A percentile compares a stretch with the other conserved stretches of the same genome.
These are phyloP conservation scores for Ploceus nigricollis DNA, from an alignment of 2,113 vertebrate species.

Conservation along the genomic window DNA sequence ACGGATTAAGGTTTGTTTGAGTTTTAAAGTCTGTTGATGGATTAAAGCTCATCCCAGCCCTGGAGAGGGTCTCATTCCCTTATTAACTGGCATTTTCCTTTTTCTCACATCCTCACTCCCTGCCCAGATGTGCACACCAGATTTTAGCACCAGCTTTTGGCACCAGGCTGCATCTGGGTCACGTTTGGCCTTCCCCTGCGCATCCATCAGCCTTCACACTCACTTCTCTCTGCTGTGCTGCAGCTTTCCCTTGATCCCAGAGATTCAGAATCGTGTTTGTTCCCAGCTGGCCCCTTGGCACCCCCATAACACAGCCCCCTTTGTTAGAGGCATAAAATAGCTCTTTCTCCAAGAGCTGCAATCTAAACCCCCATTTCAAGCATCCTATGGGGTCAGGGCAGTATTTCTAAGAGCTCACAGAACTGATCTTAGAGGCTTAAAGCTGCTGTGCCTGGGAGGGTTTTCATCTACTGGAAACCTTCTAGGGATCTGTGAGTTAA, in stretches of 20 bases:
- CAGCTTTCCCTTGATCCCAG: not conserved
- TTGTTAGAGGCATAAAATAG: constrained; percentile 26
- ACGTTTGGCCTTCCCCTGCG: not conserved
- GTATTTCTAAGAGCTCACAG: not conserved
- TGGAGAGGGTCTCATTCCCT: not conserved
- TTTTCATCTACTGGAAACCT: not conserved
- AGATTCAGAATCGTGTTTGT: not conserved
- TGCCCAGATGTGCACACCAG: not conserved
- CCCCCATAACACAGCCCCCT: not conserved
- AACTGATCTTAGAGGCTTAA: constrained; percentile 9
- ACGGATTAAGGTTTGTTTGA: not conserved
- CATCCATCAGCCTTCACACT: not conserved
- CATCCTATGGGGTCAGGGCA: not conserved
- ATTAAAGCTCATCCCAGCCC: not conserved
- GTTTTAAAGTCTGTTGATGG: not conserved
- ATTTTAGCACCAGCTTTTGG: not conserved
- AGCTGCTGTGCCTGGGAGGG: not conserved
- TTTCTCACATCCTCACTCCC: not conserved
- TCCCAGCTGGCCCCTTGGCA: not conserved
- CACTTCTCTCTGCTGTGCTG: not conserved
- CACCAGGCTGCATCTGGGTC: not conserved
- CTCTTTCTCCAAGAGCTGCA: constrained; percentile 16
- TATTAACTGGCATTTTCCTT: not conserved
- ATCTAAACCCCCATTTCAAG: not conserved
- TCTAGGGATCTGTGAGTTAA: not conserved